Percentiles rank a stretch among this genome's conserved stretches.
These are phyloP conservation scores for Dioctria linearis DNA, from an alignment of 2,888 invertebrate genomes.

Conservation along the genomic window DNA sequence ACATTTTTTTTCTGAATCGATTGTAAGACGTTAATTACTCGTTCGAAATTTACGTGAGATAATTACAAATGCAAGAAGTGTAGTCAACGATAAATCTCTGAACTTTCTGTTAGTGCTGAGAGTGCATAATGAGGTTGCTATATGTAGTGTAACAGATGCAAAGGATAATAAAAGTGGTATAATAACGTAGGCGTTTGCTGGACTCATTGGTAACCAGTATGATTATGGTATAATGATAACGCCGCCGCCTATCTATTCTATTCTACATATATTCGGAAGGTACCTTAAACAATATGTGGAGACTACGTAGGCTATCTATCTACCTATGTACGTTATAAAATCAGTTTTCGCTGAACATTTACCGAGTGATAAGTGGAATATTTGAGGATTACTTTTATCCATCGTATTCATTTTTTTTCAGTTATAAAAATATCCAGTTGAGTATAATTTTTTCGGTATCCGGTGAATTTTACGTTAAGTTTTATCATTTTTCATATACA, in stretches of 20 bases:
- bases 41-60: conserved; percentile 33
- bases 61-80: conserved; percentile 38
- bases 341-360: conserved; percentile 36
- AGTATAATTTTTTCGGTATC: background rate
- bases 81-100: conserved; percentile 38
- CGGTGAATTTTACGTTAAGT: background rate
- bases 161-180: background rate
- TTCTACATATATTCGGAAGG: background rate
- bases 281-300: too few species aligned
- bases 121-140: conserved; percentile 50
- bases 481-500: background rate
- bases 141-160: conserved; percentile 10
- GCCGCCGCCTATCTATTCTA: background rate
- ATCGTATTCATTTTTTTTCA: background rate
- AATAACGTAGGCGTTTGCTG: background rate
- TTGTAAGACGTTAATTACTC: conserved; percentile 45
- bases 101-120: conserved; percentile 47
- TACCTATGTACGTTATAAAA: background rate
- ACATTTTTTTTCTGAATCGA: background rate
- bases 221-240: background rate
- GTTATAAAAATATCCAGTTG: background rate
- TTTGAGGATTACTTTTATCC: conserved; percentile 10
- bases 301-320: too few species aligned
- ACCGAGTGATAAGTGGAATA: conserved; percentile 18
- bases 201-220: background rate